These are phyloP conservation scores for Glyphotaelius pellucidus DNA, from an alignment of 2,888 invertebrate species.

Conservation along the genomic window DNA sequence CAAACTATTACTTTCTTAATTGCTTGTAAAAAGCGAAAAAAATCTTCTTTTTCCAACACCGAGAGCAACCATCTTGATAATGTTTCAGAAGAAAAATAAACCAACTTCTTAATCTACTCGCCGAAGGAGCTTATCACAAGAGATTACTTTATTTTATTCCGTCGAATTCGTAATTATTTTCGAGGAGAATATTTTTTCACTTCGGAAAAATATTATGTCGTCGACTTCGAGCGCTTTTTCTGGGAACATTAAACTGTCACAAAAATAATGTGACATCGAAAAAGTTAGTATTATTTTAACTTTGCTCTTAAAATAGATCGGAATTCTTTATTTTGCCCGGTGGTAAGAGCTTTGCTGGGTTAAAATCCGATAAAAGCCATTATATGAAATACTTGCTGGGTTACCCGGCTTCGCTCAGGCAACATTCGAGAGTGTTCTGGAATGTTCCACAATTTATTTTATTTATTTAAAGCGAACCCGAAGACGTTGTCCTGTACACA, in stretches of 20 bases:
- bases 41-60: not conserved
- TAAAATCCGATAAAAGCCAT: too few species aligned
- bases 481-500: too few species aligned
- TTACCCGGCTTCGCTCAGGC: too few species aligned
- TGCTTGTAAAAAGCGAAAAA: not conserved
- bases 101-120: not conserved
- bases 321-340: too few species aligned
- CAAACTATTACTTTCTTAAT: not conserved
- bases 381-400: too few species aligned
- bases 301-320: not conserved
- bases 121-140: not conserved
- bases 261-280: not conserved
- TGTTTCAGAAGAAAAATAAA: not conserved
- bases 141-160: not conserved
- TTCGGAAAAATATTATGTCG: not conserved
- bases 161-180: not conserved
- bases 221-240: not conserved
- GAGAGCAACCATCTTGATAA: not conserved
- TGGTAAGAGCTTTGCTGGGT: too few species aligned
- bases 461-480: too few species aligned
- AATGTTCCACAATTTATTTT: too few species aligned
- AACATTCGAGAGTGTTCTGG: too few species aligned
- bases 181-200: not conserved
- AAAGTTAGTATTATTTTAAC: not conserved
- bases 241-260: not conserved